These are phyloP conservation scores for Pycnonotus jocosus DNA, from an alignment of 2,113 vertebrate species.

Conservation along the genomic window DNA sequence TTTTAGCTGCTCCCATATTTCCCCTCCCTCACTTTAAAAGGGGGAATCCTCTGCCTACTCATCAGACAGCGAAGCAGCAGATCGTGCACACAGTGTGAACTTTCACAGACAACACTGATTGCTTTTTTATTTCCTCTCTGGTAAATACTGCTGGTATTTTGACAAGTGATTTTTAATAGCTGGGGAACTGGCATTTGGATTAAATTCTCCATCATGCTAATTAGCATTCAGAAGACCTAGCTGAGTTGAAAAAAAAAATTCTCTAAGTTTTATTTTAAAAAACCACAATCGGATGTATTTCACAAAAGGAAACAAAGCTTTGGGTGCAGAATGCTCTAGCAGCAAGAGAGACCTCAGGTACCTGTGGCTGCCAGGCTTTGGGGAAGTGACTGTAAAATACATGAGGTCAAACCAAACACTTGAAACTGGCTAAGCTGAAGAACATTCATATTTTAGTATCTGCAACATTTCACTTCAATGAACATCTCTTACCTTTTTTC, in stretches of 20 bases:
- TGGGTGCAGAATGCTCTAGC: not conserved
- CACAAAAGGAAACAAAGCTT: not conserved
- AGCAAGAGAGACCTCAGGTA: not conserved
- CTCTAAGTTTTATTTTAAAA: not conserved
- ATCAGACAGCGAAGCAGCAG: rapidly evolving
- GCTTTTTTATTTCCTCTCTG: not conserved
- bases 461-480: not conserved
- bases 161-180: not conserved
- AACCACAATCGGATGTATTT: not conserved
- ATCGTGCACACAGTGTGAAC: not conserved
- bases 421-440: not conserved
- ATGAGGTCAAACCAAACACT: not conserved
- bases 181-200: not conserved
- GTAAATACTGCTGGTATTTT: not conserved
- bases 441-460: not conserved
- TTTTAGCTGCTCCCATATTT: not conserved
- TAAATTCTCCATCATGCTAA: not conserved
- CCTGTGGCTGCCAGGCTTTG: not conserved
- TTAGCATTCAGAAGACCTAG: not conserved
- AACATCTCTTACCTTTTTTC: conserved; percentile 86
- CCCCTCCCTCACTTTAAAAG: not conserved
- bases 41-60: not conserved
- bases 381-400: not conserved
- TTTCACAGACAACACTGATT: not conserved
- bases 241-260: not conserved